These are phyloP conservation scores for Andrena trimmerana DNA, from an alignment of 2,888 invertebrate species.

Conservation along the genomic window DNA sequence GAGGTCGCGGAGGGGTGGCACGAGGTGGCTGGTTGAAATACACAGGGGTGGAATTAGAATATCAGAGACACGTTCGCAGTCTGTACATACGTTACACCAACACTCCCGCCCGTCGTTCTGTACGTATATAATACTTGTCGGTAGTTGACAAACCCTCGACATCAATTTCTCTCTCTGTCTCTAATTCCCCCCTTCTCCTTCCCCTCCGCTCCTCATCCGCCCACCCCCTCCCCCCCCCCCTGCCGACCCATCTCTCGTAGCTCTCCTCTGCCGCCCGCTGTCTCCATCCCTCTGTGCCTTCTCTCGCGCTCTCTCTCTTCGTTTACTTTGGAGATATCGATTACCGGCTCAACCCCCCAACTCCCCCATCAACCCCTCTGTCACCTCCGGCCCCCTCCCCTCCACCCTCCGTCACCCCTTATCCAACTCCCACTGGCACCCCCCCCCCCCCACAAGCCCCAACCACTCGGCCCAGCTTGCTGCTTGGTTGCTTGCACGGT, in stretches of 20 bases:
- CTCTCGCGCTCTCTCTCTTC: conserved; percentile 77
- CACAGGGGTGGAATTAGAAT: conserved; percentile 77
- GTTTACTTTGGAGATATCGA: conserved; percentile 85
- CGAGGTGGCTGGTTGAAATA: conserved; percentile 60
- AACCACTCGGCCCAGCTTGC: conserved; percentile 75
- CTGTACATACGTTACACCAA: conserved; percentile 62
- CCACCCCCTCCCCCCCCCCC: conserved; percentile 18
- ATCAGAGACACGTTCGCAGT: conserved; percentile 73
- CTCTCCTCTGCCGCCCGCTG: conserved; percentile 43
- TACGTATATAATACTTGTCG: conserved; percentile 80
- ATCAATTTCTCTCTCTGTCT: conserved; percentile 79
- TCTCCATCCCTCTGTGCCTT: conserved; percentile 52
- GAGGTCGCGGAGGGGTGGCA: conserved; percentile 34
- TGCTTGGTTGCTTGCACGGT: conserved; percentile 80
- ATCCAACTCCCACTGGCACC: conserved; percentile 66
- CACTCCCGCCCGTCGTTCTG: conserved; percentile 45
- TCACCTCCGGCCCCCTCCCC: conserved; percentile 73
- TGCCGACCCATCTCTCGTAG: conserved; percentile 50
- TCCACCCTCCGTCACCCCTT: conserved; percentile 72
- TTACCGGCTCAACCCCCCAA: conserved; percentile 83
- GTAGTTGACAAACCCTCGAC: conserved; percentile 83
- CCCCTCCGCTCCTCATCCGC: conserved; percentile 34
- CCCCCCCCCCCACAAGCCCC: conserved; percentile 62
- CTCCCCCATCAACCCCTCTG: conserved; percentile 74
- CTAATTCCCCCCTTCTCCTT: conserved; percentile 59